A percentile compares a stretch with the other conserved stretches of the same genome.
phyloP scores from a whole-genome alignment of 2,888 invertebrate genomes.

The Trilocha varians region DNA sequence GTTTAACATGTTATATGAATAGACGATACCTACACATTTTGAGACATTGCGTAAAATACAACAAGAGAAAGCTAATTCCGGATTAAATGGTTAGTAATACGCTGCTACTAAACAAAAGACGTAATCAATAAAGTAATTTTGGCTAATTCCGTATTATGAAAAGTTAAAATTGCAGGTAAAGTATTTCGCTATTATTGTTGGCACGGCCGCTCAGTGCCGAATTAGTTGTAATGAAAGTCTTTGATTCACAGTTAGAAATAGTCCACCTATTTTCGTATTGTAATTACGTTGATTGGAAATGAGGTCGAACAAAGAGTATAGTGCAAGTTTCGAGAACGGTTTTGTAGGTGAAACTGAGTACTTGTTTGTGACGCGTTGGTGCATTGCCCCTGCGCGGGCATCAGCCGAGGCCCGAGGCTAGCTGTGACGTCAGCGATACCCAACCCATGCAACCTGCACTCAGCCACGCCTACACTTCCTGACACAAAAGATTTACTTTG shows the following conservation, averaged over 20 bases:
- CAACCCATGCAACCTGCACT: background rate
- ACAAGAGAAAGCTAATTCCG: too few species aligned
- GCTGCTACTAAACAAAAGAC: too few species aligned
- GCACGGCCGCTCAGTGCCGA: background rate
- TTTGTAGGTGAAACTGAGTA: constrained; percentile 13
- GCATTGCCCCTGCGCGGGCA: constrained; percentile 41
- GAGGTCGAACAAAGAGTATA: constrained; percentile 30
- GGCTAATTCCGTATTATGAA: too few species aligned
- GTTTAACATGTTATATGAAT: too few species aligned
- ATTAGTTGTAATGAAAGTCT: background rate
- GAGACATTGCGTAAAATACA: too few species aligned
- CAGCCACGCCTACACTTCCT: background rate
- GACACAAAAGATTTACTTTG: background rate
- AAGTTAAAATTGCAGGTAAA: background rate
- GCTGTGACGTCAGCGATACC: constrained; percentile 29
- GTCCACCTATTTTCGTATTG: constrained; percentile 18
- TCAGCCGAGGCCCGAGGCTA: constrained; percentile 16
- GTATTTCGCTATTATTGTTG: background rate
- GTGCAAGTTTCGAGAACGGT: constrained; percentile 18
- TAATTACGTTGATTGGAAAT: constrained; percentile 24
- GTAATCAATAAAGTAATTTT: too few species aligned
- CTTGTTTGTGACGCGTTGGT: constrained; percentile 28
- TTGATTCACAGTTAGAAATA: background rate
- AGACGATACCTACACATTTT: too few species aligned
- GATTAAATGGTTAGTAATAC: too few species aligned